Conservation (phyloP, 2,113 vertebrate genomes). For the Pteruthius melanotis region DNA sequence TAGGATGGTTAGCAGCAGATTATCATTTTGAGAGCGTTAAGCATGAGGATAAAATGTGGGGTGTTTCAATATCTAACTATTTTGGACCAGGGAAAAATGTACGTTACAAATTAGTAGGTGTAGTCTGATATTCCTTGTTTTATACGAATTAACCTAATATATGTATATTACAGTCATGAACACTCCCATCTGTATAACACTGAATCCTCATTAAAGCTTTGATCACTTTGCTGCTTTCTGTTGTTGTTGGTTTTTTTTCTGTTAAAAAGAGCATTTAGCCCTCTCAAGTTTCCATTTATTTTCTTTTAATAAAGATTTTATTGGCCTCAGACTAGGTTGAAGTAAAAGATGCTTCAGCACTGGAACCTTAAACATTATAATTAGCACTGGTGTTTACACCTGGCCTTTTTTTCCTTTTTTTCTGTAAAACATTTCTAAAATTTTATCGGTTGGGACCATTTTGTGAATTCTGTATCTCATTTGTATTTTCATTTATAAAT, state of each 20-base stretch:
- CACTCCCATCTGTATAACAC: background rate
- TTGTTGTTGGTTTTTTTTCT: background rate
- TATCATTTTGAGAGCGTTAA: background rate
- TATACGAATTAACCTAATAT: background rate
- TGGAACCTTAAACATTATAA: background rate
- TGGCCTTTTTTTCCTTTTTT: rapidly evolving
- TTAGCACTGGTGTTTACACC: background rate
- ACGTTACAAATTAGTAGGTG: background rate
- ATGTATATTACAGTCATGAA: background rate
- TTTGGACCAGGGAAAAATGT: background rate
- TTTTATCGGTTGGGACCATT: background rate
- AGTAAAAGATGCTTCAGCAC: background rate
- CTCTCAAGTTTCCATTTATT: background rate
- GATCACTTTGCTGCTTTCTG: background rate
- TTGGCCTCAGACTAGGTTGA: background rate
- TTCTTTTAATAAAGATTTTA: background rate
- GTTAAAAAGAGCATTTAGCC: background rate
- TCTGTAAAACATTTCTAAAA: background rate
- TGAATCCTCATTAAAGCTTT: background rate
- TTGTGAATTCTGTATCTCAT: background rate
- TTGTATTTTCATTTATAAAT: background rate
- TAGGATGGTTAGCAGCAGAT: background rate
- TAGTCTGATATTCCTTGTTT: background rate
- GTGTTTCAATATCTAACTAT: background rate
- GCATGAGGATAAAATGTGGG: background rate